Evolutionary conservation across 2,113 vertebrate genomes (phyloP).

Genomic region (Crotalus viridis): DNA sequence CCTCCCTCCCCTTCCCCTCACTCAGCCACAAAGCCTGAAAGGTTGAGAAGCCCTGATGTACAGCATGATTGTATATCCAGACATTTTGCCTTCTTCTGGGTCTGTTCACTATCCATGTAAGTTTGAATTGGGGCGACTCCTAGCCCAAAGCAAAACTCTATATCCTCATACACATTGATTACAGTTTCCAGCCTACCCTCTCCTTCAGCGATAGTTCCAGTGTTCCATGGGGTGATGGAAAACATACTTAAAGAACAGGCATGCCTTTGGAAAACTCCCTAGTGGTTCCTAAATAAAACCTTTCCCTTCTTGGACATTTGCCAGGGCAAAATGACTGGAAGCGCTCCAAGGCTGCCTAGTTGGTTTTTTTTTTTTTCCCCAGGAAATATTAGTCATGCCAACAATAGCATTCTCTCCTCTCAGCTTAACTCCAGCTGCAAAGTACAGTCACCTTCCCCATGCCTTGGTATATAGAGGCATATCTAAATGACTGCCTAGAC

Average conservation of each 20-base stretch:
- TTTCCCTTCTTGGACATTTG: not conserved
- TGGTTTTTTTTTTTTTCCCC: not conserved
- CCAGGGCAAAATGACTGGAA: slow-evolving; percentile 5
- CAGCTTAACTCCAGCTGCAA: not conserved
- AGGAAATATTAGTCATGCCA: slow-evolving; percentile 11
- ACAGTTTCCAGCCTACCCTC: not conserved
- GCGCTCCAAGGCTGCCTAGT: not conserved
- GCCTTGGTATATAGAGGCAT: not conserved
- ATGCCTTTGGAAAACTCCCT: not conserved
- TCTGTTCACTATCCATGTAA: not conserved
- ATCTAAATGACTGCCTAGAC: not conserved
- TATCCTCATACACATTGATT: not conserved
- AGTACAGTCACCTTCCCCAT: not conserved
- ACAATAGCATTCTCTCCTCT: not conserved
- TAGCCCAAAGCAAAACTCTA: not conserved
- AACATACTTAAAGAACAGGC: not conserved
- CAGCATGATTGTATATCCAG: not conserved
- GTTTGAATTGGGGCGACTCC: not conserved
- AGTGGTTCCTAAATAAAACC: not conserved
- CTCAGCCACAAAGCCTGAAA: not conserved
- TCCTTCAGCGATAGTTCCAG: not conserved
- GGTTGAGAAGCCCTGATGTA: not conserved
- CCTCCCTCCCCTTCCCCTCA: not conserved
- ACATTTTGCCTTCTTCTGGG: not conserved
- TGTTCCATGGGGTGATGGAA: not conserved